Evolutionary conservation across 2,888 invertebrate genomes (phyloP), one percentile per base, ranked within the genome.

Genomic region (Pediacus dermestoides): DNA sequence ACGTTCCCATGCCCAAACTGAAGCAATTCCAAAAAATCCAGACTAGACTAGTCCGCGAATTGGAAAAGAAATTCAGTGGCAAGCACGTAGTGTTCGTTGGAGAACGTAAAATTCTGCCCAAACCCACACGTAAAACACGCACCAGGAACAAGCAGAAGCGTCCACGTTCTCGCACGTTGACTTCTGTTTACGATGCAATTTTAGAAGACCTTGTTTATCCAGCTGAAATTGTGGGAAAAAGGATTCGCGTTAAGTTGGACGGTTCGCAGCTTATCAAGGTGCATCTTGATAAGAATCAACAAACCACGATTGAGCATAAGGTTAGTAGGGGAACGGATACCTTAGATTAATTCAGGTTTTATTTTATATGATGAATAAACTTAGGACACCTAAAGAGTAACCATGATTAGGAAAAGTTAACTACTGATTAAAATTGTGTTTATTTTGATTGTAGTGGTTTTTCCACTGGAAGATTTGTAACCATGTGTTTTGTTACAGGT

Each of bases 11-110:
- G 76, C 97, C 97, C 46, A 96, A 96, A 73, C 77, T 97, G 73
- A 92, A 89, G 73, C 84, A 86, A 43, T 99, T 95, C 81, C 97
- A 99, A 74, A 97, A 96, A 73, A 88, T 99, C 57, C 97, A 99
- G 73, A 88, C 88, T 52, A 81, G 95, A 55, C 76, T 99, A 61
- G 96, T 99, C 28, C 84, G 97, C 60, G 99, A 99, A 70, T 74
- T 99, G 64, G 99, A 99, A 71, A 99, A 99, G 84, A 99, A 99
- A 70, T 96, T 99, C 76, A 94, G 93, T 61, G 97, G 97, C 48
- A 95, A 94, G 70, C 95, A 97, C 68, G 96, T 99, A 7, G 94
- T 99, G 53, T 93, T 99, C 67, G 83, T 99, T 63, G 99, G 96
- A 25, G 90, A 97, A 75, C 84, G 99, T 63, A 92, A 94, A 69